Evolutionary conservation across 2,113 vertebrate genomes (phyloP).

Genomic region (Sialia sialis): DNA sequence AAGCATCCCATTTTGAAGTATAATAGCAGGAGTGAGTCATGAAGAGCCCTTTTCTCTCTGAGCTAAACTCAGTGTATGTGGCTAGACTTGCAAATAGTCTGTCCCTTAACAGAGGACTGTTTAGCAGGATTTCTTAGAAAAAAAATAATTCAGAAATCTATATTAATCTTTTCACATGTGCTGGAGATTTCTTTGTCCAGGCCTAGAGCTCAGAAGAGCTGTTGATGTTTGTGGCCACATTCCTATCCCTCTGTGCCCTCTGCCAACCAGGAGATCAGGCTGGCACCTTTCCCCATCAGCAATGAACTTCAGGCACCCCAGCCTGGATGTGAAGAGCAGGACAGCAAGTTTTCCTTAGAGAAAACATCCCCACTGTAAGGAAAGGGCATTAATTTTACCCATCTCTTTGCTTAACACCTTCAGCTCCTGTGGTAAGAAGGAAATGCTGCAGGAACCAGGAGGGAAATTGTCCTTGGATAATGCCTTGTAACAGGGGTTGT

Average conservation of each 20-base stretch:
- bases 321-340: background rate
- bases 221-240: background rate
- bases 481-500: background rate
- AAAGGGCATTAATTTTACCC: background rate
- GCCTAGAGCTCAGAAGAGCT: background rate
- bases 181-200: background rate
- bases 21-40: background rate
- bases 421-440: background rate
- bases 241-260: background rate
- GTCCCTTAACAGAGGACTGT: accelerated
- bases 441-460: background rate
- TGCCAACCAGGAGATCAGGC: background rate
- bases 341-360: background rate
- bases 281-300: background rate
- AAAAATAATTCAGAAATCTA: background rate
- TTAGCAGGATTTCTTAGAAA: background rate
- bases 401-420: background rate
- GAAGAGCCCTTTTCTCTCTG: background rate
- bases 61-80: background rate
- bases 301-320: background rate
- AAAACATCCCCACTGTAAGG: background rate
- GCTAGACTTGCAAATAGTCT: background rate
- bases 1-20: background rate
- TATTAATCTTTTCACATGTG: background rate
- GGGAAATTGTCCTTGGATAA: background rate